Conservation (phyloP, 2,113 vertebrate species). For the Odontesthes bonariensis region DNA sequence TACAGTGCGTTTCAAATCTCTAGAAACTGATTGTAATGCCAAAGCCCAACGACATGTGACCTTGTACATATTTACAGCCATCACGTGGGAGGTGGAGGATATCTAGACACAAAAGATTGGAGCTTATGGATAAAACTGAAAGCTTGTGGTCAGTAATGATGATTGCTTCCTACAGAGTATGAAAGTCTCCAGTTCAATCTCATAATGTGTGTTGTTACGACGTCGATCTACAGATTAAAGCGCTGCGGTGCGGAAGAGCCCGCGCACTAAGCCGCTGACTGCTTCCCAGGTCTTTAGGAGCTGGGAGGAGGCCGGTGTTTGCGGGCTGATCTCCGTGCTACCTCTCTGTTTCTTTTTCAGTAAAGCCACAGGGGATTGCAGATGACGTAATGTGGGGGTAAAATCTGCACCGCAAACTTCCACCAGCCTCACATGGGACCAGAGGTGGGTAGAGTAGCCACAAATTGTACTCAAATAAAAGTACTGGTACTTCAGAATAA, state of each 20-base stretch:
- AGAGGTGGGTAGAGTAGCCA: no score
- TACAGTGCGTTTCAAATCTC: background rate
- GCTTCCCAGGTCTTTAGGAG: conserved; percentile 19
- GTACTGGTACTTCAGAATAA: no score
- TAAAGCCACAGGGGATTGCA: conserved; percentile 30
- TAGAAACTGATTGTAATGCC: conserved; percentile 1
- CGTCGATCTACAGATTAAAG: conserved; percentile 59
- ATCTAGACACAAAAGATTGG: conserved; percentile 8
- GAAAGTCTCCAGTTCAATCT: conserved; percentile 45
- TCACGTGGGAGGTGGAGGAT: background rate
- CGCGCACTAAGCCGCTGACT: conserved; percentile 37
- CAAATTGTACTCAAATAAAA: no score
- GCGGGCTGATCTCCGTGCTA: background rate
- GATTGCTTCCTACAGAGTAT: conserved; percentile 22
- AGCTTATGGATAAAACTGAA: conserved; percentile 4
- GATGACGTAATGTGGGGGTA: conserved; percentile 11
- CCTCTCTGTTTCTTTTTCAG: conserved; percentile 14
- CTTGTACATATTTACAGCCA: background rate
- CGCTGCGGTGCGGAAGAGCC: conserved; percentile 1
- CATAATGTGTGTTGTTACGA: conserved; percentile 44
- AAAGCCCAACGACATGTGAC: background rate
- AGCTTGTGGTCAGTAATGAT: conserved; percentile 18
- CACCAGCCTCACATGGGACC: no score
- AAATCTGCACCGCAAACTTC: conserved; percentile 58
- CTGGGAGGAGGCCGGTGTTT: conserved; percentile 8